These are phyloP conservation scores for Enhydra lutris DNA, from an alignment of 2,113 vertebrate genomes.

Conservation along the genomic window DNA sequence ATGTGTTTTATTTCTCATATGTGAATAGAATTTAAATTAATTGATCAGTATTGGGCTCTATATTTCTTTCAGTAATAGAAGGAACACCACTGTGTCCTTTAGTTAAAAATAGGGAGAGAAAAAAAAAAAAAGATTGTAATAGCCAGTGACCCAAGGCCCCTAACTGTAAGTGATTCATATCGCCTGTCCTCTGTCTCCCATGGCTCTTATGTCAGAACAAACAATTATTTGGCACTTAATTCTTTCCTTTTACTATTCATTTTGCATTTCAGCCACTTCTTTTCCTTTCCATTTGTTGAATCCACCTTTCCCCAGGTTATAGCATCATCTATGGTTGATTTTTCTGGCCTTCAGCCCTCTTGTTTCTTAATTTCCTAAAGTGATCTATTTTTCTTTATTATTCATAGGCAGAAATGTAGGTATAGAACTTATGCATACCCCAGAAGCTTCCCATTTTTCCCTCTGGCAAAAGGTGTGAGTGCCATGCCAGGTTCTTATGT, in stretches of 20 bases:
- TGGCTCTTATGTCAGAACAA: background rate
- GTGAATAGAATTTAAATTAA: slow-evolving; percentile 42
- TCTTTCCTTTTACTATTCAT: slow-evolving; percentile 15
- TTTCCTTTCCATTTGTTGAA: background rate
- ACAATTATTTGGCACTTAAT: background rate
- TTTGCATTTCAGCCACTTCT: slow-evolving; percentile 4
- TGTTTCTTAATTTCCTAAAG: background rate
- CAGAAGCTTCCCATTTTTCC: background rate
- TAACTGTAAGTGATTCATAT: background rate
- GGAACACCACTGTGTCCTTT: background rate
- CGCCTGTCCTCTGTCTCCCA: background rate
- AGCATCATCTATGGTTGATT: background rate
- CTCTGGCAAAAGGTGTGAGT: background rate
- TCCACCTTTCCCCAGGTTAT: background rate
- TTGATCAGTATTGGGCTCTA: background rate
- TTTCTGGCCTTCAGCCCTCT: background rate
- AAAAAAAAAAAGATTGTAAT: background rate
- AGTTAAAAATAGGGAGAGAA: background rate
- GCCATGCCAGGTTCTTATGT: background rate
- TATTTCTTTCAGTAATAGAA: slow-evolving; percentile 38
- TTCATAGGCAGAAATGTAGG: background rate
- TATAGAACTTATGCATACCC: background rate
- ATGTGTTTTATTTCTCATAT: slow-evolving; percentile 42
- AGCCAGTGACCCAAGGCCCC: background rate
- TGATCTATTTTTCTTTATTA: slow-evolving; percentile 1